Evolutionary conservation across 1,140 invertebrate species (phyloP).

Genomic region (Stenopsyche tienmushanensis): DNA sequence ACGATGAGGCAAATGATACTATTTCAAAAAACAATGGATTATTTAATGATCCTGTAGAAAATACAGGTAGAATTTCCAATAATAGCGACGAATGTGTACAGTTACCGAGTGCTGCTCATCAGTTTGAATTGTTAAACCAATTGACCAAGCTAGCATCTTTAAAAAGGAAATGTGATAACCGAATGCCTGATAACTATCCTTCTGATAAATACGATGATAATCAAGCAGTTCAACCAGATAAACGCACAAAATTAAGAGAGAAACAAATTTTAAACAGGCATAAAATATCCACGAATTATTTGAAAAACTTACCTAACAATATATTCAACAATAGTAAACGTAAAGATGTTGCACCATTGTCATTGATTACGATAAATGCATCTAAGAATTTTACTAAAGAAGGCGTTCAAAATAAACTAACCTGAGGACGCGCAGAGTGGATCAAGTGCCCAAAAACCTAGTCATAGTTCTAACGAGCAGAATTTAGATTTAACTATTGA

Average conservation of each 20-base stretch:
- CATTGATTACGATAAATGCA: too few relatives aligned
- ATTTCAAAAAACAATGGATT: not conserved
- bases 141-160: conserved; percentile 46
- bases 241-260: conserved; percentile 50
- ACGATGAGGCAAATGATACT: not conserved
- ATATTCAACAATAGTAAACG: too few relatives aligned
- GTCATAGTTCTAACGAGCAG: too few relatives aligned
- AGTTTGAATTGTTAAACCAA: conserved; percentile 51
- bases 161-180: conserved; percentile 54
- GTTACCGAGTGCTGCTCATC: too few relatives aligned
- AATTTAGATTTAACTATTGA: too few relatives aligned
- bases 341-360: too few relatives aligned
- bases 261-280: conserved; percentile 47
- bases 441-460: too few relatives aligned
- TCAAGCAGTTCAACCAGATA: conserved; percentile 46
- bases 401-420: too few relatives aligned
- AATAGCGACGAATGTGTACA: not conserved
- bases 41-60: not conserved
- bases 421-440: too few relatives aligned
- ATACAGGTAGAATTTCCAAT: not conserved
- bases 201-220: not conserved
- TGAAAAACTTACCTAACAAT: not conserved
- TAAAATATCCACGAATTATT: conserved; percentile 41
- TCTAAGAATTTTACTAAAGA: too few relatives aligned
- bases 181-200: conserved; percentile 49